Percentiles rank a stretch among this genome's conserved stretches.
phyloP scores from a whole-genome alignment of 2,888 invertebrate species.

The Digitonthophagus gazella region DNA sequence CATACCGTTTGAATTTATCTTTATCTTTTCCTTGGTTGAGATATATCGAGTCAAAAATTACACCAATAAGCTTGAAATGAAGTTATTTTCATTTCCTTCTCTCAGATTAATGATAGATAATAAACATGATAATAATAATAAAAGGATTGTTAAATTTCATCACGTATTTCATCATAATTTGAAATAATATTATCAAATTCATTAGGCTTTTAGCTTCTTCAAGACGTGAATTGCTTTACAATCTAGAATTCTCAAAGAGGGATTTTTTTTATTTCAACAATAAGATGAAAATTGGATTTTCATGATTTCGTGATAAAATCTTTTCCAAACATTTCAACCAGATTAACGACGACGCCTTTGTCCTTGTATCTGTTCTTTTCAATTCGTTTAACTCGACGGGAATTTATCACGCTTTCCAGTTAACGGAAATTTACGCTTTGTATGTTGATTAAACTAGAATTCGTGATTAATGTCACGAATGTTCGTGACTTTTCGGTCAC shows the following conservation, averaged over 20 bases:
- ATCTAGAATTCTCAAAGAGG: no score
- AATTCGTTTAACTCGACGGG: not conserved
- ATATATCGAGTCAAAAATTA: not conserved
- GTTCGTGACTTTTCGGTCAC: not conserved
- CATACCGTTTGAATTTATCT: not conserved
- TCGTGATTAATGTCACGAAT: not conserved
- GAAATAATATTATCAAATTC: no score
- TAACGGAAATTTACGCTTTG: not conserved
- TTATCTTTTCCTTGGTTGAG: not conserved
- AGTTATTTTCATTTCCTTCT: no score
- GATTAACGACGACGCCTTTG: not conserved
- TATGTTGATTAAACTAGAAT: no score
- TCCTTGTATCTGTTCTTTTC: not conserved
- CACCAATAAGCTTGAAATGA: not conserved
- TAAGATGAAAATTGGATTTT: not conserved
- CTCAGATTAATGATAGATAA: no score
- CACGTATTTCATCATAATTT: no score
- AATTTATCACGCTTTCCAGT: not conserved
- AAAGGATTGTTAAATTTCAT: no score
- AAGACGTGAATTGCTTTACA: no score
- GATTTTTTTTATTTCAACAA: no score
- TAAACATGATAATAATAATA: no score
- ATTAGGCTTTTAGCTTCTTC: no score
- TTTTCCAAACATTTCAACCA: not conserved
- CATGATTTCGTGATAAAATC: not conserved